A percentile compares a stretch with the other conserved stretches of the same genome.
Evolutionary conservation across 2,888 invertebrate genomes (phyloP).

Genomic region (Mystacides longicornis): DNA sequence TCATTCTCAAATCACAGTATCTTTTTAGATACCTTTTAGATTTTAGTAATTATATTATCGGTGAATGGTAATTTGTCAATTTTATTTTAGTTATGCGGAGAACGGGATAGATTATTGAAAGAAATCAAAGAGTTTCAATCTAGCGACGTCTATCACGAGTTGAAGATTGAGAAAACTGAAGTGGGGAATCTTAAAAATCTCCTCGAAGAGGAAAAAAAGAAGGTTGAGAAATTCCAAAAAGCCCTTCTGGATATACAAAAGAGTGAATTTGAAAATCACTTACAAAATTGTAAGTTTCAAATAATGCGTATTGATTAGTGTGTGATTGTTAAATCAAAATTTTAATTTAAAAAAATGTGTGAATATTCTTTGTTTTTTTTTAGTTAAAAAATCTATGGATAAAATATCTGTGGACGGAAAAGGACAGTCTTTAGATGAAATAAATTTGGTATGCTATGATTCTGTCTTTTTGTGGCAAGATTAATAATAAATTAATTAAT

Average conservation of each 20-base stretch:
- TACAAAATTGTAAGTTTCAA: conserved; percentile 25
- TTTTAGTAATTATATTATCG: too few relatives aligned
- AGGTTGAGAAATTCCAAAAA: conserved; percentile 48
- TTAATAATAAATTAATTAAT: too few relatives aligned
- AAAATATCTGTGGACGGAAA: background rate
- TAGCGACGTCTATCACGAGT: conserved; percentile 40
- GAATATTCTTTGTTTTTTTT: background rate
- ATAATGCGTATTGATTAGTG: too few relatives aligned
- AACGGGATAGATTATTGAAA: conserved; percentile 50
- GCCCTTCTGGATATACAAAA: conserved; percentile 51
- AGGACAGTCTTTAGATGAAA: background rate
- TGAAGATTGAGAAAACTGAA: conserved; percentile 48
- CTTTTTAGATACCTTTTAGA: too few relatives aligned
- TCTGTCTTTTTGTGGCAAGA: too few relatives aligned
- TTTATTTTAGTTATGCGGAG: conserved; percentile 48
- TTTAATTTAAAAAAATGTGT: too few relatives aligned
- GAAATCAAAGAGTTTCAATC: conserved; percentile 51
- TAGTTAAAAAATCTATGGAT: background rate
- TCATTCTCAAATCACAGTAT: too few relatives aligned
- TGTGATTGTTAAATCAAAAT: too few relatives aligned
- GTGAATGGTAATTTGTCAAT: background rate
- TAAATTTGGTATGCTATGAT: background rate
- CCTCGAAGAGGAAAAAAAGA: conserved; percentile 42
- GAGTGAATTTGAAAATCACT: conserved; percentile 32
- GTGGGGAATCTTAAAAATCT: conserved; percentile 45